phyloP scores from a whole-genome alignment of 1,140 invertebrate genomes.

The Melanaphis sacchari region DNA sequence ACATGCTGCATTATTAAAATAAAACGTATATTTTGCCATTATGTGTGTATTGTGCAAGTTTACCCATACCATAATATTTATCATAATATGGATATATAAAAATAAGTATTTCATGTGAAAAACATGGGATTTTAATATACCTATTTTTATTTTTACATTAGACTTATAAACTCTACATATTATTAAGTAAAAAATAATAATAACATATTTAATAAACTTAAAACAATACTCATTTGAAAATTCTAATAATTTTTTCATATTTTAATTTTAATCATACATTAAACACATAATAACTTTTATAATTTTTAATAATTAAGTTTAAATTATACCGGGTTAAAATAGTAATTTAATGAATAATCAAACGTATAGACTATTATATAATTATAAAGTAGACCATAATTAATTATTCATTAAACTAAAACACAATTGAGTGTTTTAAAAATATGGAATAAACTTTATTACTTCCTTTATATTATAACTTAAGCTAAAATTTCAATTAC shows the following conservation, averaged over 20 bases:
- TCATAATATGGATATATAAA: background rate
- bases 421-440: background rate
- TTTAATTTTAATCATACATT: background rate
- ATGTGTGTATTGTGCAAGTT: too few relatives aligned
- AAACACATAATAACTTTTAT: background rate
- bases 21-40: too few relatives aligned
- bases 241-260: background rate
- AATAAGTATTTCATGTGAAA: background rate
- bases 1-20: too few relatives aligned
- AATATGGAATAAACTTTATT: background rate
- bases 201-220: too few relatives aligned
- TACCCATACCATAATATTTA: too few relatives aligned
- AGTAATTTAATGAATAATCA: background rate
- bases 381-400: background rate
- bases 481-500: conserved; percentile 2
- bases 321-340: background rate
- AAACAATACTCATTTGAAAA: background rate
- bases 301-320: background rate
- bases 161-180: too few relatives aligned
- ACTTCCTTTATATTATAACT: background rate
- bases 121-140: too few relatives aligned
- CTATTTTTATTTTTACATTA: background rate
- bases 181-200: too few relatives aligned
- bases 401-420: background rate
- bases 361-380: background rate